These are phyloP conservation scores for Pocillopora grandis DNA, from an alignment of 92 coral and sea anemone species.

Conservation along the genomic window DNA sequence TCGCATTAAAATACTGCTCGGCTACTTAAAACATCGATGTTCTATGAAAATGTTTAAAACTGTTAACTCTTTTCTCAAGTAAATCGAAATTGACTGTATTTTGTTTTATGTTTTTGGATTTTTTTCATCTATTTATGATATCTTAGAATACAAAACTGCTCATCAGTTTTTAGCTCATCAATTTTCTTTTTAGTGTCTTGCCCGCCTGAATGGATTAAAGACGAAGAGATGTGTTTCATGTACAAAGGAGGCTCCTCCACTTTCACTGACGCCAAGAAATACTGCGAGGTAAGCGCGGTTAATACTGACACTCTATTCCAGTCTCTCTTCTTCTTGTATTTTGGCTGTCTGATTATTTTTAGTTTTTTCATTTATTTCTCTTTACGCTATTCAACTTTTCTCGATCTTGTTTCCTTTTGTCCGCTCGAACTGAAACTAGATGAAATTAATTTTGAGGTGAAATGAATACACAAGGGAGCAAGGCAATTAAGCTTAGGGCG, in stretches of 20 bases:
- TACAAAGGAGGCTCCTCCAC: conserved; percentile 41
- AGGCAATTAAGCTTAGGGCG: too few relatives aligned
- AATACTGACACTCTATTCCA: not conserved
- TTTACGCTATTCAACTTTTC: too few relatives aligned
- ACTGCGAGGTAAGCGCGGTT: conserved; percentile 35
- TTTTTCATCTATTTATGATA: not conserved
- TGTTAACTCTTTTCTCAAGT: too few relatives aligned
- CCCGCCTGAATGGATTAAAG: conserved; percentile 46
- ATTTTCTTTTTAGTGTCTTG: conserved; percentile 30
- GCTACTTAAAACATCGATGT: too few relatives aligned
- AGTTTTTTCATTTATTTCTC: too few relatives aligned
- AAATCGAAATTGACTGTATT: too few relatives aligned
- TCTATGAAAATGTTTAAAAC: too few relatives aligned
- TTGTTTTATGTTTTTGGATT: not conserved
- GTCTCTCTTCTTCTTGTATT: too few relatives aligned
- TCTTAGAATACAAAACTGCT: not conserved
- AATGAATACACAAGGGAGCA: too few relatives aligned
- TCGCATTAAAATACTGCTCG: too few relatives aligned
- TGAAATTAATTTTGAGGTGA: not conserved
- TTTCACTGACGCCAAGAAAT: conserved; percentile 11
- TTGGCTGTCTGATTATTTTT: too few relatives aligned
- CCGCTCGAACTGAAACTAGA: not conserved
- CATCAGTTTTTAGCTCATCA: not conserved
- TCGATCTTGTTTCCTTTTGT: too few relatives aligned
- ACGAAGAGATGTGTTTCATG: conserved; percentile 30